Base-by-base conservation (phyloP, 2,113 vertebrate species). In the Hyperoodon ampullatus region DNA sequence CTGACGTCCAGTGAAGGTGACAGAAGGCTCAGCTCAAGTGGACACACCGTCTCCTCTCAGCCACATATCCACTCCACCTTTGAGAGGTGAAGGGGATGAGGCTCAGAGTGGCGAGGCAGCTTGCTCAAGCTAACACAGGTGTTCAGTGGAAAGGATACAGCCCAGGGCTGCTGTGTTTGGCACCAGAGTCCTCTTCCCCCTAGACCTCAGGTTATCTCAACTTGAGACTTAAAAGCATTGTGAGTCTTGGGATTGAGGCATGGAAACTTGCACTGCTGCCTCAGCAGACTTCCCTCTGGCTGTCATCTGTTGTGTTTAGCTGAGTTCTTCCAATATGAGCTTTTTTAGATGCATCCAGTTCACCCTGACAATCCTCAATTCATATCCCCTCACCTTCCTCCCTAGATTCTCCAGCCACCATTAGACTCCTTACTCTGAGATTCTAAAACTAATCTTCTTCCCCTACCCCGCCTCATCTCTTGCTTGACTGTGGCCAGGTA, bases 101-200 rank as follows among this genome's bases (percentile, higher is more conserved):
- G 3, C 42, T n/a, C 42, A 11, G 72, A 35, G 6, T 7, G 0
- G 18, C 2, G 1, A 44, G 42, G 14, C 28, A 10, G 9, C 47
- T 33, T 30, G 9, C 72, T 58, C 13, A 12, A 28, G 12, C 42
- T 15, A 12, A 18, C 71, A 4, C 26, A 8, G 24, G 7, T 53
- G 0, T 50, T 15, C 19, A 9, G 0, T 4, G 13, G 58, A n/a
- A 30, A 24, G 35, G 0, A 0, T 2, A 3, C 16, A 30, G 5
- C 33, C 53, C 47, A 42, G 12, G 3, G 1, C 15, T 0, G 53
- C 12, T 75, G 70, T 39, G 5, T 35, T 8, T 23, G n/a, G 42
- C 44, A 24, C 21, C 28, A 30, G 24, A 4, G 3, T 9, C 63
- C 13, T 12, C 13, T 58, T 16, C 60, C 8, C 42, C 28, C 8